These are phyloP conservation scores for Pandemis heparana DNA, from an alignment of 2,888 invertebrate species.

Conservation along the genomic window DNA sequence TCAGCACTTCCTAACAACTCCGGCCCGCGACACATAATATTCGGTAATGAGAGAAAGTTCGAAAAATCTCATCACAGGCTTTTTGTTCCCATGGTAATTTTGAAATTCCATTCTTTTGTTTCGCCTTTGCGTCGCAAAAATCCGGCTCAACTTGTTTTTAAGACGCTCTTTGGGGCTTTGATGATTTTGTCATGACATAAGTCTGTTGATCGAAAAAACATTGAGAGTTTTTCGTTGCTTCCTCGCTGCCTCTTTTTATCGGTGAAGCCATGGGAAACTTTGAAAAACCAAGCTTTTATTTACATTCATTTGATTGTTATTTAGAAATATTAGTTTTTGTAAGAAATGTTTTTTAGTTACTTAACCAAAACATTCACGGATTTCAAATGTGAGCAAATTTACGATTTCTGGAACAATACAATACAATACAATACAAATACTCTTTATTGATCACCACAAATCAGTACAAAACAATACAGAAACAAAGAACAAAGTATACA, in stretches of 20 bases:
- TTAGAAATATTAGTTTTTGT: too few relatives aligned
- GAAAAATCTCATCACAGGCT: slow-evolving; percentile 17
- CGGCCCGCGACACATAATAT: slow-evolving; percentile 22
- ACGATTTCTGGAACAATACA: too few relatives aligned
- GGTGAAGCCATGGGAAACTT: not conserved
- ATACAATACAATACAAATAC: too few relatives aligned
- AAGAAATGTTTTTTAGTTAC: too few relatives aligned
- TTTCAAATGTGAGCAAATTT: too few relatives aligned
- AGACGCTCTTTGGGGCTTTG: slow-evolving; percentile 7
- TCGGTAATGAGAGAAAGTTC: slow-evolving; percentile 30
- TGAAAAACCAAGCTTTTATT: too few relatives aligned
- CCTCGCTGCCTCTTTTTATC: not conserved
- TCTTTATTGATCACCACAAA: too few relatives aligned
- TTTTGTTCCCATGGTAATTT: slow-evolving; percentile 22
- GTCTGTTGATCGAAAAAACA: not conserved
- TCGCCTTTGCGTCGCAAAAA: slow-evolving; percentile 12
- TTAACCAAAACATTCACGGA: too few relatives aligned
- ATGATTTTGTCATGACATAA: slow-evolving; percentile 11
- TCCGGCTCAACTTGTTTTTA: slow-evolving; percentile 5
- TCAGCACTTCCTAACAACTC: slow-evolving; percentile 15
- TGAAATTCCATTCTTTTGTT: slow-evolving; percentile 21
- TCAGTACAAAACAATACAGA: too few relatives aligned
- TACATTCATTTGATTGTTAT: too few relatives aligned
- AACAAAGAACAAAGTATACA: too few relatives aligned
- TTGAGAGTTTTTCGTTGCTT: not conserved